Evolutionary conservation across 2,888 invertebrate species (phyloP), one percentile per base, ranked within the genome.

Genomic region (Pollenia labialis): DNA sequence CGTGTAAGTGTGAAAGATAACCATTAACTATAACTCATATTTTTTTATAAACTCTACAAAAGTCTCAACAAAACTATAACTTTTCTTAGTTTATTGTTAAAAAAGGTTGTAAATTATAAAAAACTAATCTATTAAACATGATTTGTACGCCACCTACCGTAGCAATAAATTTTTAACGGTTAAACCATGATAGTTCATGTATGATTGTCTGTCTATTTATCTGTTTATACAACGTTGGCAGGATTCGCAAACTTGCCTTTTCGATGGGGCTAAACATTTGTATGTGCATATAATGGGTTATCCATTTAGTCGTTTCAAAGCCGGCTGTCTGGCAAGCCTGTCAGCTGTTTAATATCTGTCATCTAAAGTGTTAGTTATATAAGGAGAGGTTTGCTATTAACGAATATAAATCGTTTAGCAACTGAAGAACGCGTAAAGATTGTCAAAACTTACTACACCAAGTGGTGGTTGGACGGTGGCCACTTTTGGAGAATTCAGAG

Each of bases 131-230:
- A 74, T 68, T 66, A 16, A 80, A 64, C 71, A 72, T 81, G 64
- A 81, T 85, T 80, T 85, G 54, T 69, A 23, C 32, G 48, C 75
- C 81, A 81, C 85, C 81, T 81, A 76, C 80, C 50, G 58, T 85
- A 80, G 32, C 69, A 66, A 62, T 75, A 32, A 62, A 80, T 62
- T 50, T 79, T 18, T 79, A 42, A 50, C 42, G 23, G 1, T 11
- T 54, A 56, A 56, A 32, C 32, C 32, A 32, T 16, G 11, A 23
- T 11, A 52, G 66, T 68, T 52, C 44, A 71, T 48, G 11, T 32
- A 32, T 32, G 32, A 32, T 32, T 80, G 56, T 7, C 46, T 46
- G 16, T 64, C 18, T 64, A 32, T 32, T 6, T 16, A 32, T 32
- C 32, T 32, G 32, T 32, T 56, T 18, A 1, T 7, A 52, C 4